Base-by-base conservation (phyloP, 1,140 invertebrate species). In the Brachionus asplanchnoidis region DNA sequence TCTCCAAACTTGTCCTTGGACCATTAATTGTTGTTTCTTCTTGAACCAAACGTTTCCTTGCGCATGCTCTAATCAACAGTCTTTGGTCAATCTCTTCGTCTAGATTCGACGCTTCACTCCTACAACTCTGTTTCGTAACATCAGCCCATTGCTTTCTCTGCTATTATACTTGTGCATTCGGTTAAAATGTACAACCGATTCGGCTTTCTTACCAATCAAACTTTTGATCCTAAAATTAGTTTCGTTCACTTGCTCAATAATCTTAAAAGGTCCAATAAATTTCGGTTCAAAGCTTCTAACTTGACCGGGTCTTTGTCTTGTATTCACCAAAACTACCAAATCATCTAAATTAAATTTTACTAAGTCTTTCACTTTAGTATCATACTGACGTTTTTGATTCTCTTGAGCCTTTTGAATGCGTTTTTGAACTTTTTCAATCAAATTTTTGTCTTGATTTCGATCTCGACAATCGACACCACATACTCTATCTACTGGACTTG, bases 231-330 rank as follows among this genome's bases (percentile, higher is more conserved):
- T 56, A 68, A 68, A 68, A 68, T 68, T 68, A 26, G 28, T 36
- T 32, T 68, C 65, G 23, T 26, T 68, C 23, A 68, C 65, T 68
- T 68, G 65, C 65, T 68, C 65, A 26, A 36, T 32, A 68, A 68
- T 36, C 28, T 68, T 68, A 68, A 32, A 68, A 26, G 65, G 65
- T 32, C 65, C 65, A 68, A 68, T 68, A 68, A 68, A 68, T 36
- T 68, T 68, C 28, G 65, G 65, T 68, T 68, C 65, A 68, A 68
- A 68, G 28, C 65, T 68, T 68, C 65, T 26, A 68, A 68, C 65
- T 68, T 68, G 23, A 36, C 65, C 65, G 23, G 23, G 65, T 68
- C 65, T 26, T 68, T 68, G 65, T 36, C 65, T 68, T 68, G 65
- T 32, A 68, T 68, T 68, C 23, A 68, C 65, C 28, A 56, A 56